phyloP scores from a whole-genome alignment of 2,888 invertebrate genomes.

The Mactromeris polynyma region DNA sequence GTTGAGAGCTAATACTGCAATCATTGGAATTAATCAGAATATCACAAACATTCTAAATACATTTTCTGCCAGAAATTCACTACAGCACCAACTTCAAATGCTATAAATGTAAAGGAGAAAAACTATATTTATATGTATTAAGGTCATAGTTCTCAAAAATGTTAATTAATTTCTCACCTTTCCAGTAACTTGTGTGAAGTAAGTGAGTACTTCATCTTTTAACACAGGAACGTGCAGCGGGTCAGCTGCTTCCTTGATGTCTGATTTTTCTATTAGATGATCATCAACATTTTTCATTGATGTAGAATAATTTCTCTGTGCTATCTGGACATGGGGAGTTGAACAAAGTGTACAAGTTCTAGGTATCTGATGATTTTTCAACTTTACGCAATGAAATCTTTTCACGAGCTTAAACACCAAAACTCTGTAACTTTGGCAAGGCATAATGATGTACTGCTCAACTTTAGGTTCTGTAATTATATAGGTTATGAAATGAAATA shows the following conservation, averaged over 20 bases:
- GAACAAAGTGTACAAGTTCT: neutral
- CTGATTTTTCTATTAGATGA: neutral
- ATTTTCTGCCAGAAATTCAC: too few species aligned
- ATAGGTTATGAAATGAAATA: too few species aligned
- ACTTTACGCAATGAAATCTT: neutral
- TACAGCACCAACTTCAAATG: too few species aligned
- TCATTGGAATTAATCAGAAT: too few species aligned
- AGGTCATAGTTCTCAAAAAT: neutral
- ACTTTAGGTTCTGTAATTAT: neutral
- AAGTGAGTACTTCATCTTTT: constrained; percentile 73
- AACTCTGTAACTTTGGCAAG: neutral
- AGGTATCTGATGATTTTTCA: neutral
- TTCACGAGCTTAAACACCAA: neutral
- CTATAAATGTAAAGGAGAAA: too few species aligned
- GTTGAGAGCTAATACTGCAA: too few species aligned
- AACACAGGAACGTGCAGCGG: constrained; percentile 78
- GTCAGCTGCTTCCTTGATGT: neutral
- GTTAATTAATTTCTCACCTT: neutral
- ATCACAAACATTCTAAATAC: too few species aligned
- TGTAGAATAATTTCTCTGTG: neutral
- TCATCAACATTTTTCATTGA: neutral
- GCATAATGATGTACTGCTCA: neutral
- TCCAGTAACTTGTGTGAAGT: neutral
- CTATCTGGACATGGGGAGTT: neutral
- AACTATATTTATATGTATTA: too few species aligned